Evolutionary conservation across 2,888 invertebrate genomes (phyloP).

Genomic region (Junonia oenone): DNA sequence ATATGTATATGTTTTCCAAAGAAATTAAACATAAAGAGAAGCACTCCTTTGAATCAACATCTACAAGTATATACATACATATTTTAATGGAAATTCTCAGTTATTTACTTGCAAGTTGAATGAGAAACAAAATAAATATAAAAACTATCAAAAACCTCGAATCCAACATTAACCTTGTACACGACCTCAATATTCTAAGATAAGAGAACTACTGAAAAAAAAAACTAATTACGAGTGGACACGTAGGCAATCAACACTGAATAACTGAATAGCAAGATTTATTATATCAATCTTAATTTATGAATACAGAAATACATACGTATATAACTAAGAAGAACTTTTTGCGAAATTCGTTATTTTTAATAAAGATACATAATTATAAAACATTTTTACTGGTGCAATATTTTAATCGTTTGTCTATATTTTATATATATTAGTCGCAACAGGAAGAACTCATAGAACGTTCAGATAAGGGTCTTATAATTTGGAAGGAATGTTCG

Average conservation of each 20-base stretch:
- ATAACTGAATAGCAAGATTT: too few species aligned
- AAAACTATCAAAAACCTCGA: neutral
- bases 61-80: neutral
- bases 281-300: too few species aligned
- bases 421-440: conserved; percentile 6
- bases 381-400: too few species aligned
- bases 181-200: neutral
- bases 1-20: neutral
- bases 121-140: neutral
- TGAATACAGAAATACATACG: too few species aligned
- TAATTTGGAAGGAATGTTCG: conserved; percentile 24
- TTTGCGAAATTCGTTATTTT: too few species aligned
- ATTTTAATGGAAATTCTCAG: too few species aligned
- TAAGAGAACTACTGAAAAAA: neutral
- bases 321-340: neutral
- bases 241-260: too few species aligned
- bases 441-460: conserved; percentile 10
- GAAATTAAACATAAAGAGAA: neutral
- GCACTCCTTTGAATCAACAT: too few species aligned
- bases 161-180: neutral
- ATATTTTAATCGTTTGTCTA: neutral
- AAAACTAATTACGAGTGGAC: neutral
- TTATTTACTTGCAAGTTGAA: too few species aligned
- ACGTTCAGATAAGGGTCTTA: conserved; percentile 19
- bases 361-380: too few species aligned